These are phyloP conservation scores for Merluccius polli DNA, from an alignment of 2,797 vertebrate species.

Conservation along the genomic window DNA sequence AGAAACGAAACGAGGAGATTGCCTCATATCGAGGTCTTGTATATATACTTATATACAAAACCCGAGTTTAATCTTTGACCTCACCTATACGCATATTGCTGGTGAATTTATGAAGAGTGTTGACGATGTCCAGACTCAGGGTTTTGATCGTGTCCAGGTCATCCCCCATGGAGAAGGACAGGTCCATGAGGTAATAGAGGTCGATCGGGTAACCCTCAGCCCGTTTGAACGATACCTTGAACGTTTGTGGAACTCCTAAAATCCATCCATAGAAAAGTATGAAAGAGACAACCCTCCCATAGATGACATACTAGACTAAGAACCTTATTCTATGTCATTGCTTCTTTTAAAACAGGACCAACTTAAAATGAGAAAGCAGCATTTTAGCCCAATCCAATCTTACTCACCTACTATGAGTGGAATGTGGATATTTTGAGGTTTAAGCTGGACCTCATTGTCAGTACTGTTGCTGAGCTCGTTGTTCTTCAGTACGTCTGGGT, in stretches of 20 bases:
- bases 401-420: conserved; percentile 65
- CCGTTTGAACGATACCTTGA: conserved; percentile 68
- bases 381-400: not conserved
- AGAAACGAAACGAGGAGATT: not conserved
- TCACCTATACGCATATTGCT: conserved; percentile 69
- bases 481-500: conserved; percentile 45
- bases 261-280: not conserved
- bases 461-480: conserved; percentile 43
- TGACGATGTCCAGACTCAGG: conserved; percentile 68
- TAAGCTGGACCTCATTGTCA: conserved; percentile 65
- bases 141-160: conserved; percentile 76
- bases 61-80: not conserved
- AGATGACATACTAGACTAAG: too few species aligned
- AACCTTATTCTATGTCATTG: not conserved
- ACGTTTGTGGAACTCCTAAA: conserved; percentile 64
- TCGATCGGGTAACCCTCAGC: conserved; percentile 76
- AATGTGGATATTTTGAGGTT: conserved; percentile 66
- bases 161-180: conserved; percentile 81
- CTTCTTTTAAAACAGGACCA: not conserved
- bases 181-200: conserved; percentile 81
- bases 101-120: conserved; percentile 58
- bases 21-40: not conserved
- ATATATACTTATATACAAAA: not conserved
- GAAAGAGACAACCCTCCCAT: not conserved
- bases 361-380: not conserved